Percentiles rank a stretch among this genome's conserved stretches.
Evolutionary conservation across 2,888 invertebrate genomes (phyloP).

Genomic region (Deilephila porcellus): DNA sequence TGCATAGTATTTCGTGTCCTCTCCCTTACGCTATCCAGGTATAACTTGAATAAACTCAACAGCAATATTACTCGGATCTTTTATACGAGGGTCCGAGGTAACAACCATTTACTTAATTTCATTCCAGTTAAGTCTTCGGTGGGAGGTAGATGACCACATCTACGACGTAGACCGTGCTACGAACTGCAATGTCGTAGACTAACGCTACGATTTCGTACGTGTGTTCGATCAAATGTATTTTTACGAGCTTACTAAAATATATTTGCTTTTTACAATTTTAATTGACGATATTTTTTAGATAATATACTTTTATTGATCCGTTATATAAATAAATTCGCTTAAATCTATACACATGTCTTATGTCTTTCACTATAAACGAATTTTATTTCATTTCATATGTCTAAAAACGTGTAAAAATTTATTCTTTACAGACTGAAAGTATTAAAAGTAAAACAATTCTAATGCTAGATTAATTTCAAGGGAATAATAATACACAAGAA

Average conservation of each 20-base stretch:
- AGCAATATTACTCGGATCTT: conserved; percentile 17
- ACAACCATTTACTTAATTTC: conserved; percentile 25
- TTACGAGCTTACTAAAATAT: neutral
- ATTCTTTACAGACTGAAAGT: too few relatives aligned
- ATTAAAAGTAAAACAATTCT: too few relatives aligned
- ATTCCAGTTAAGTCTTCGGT: conserved; percentile 22
- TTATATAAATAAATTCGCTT: too few relatives aligned
- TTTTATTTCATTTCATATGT: too few relatives aligned
- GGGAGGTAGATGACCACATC: conserved; percentile 25
- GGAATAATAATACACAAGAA: too few relatives aligned
- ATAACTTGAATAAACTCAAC: conserved; percentile 18
- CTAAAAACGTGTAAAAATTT: too few relatives aligned
- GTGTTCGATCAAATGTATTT: neutral
- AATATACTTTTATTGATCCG: neutral
- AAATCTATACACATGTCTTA: too few relatives aligned
- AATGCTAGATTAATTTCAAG: too few relatives aligned
- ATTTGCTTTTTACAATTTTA: neutral
- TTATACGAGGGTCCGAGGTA: conserved; percentile 21
- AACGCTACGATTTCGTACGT: neutral
- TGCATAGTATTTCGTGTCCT: conserved; percentile 3
- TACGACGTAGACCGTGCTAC: conserved; percentile 22
- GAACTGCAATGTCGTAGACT: neutral
- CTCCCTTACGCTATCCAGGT: conserved; percentile 7
- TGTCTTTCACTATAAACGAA: too few relatives aligned
- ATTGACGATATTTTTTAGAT: neutral